Percentiles rank a stretch among this genome's conserved stretches.
These are phyloP conservation scores for Gryllus bimaculatus DNA, from an alignment of 1,140 invertebrate genomes.

Conservation along the genomic window DNA sequence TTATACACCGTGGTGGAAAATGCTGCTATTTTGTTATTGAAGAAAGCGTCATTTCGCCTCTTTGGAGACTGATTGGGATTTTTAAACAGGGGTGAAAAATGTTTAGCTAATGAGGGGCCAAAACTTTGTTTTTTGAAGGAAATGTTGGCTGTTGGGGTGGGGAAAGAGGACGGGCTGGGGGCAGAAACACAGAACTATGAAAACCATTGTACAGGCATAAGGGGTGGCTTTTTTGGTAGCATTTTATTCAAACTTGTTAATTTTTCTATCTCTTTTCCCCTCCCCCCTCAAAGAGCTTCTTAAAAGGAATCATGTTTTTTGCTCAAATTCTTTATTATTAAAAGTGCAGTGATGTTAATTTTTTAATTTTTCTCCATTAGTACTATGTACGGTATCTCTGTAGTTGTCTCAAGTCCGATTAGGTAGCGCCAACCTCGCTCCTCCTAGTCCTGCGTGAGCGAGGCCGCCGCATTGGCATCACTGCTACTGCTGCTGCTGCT, in stretches of 20 bases:
- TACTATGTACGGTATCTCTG: not conserved
- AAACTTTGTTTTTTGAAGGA: not conserved
- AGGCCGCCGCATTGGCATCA: not conserved
- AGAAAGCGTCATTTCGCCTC: conserved; percentile 3
- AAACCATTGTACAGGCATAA: not conserved
- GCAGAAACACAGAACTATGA: no score
- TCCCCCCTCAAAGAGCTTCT: not conserved
- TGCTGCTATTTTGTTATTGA: conserved; percentile 5
- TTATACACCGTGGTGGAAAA: not conserved
- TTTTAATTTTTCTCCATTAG: conserved; percentile 3
- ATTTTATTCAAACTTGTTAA: not conserved
- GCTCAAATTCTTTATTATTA: conserved; percentile 12
- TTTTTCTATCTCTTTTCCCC: conserved; percentile 4
- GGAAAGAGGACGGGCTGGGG: not conserved
- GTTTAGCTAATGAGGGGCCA: not conserved
- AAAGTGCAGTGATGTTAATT: conserved; percentile 7
- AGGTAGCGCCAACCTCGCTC: not conserved
- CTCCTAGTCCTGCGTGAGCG: not conserved
- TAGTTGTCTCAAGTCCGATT: not conserved
- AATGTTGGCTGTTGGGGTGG: not conserved
- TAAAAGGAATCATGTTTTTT: conserved; percentile 8
- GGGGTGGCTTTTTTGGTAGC: not conserved
- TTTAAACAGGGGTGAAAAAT: not conserved
- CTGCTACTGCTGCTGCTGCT: conserved; percentile 9
- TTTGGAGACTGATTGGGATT: not conserved